These are phyloP conservation scores for Conus canariensis DNA, from an alignment of 2,888 invertebrate species.

Conservation along the genomic window DNA sequence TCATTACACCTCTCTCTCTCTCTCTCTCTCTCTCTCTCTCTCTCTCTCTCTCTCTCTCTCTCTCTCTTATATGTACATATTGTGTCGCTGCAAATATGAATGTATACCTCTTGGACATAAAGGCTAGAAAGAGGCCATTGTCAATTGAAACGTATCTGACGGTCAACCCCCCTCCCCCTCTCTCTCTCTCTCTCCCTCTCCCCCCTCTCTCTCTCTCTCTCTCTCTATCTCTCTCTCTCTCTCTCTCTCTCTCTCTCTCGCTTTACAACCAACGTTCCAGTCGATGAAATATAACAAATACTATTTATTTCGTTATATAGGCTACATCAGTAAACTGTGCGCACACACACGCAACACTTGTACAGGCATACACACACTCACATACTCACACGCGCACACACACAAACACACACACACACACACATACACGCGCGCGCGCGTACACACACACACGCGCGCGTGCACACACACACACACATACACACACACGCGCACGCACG, in stretches of 20 bases:
- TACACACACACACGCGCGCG: background rate
- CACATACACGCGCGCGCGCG: background rate
- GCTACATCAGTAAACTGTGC: background rate
- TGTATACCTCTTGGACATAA: too few species aligned
- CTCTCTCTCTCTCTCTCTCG: too few species aligned
- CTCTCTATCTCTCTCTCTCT: background rate
- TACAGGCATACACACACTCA: background rate
- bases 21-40: background rate
- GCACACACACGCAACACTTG: background rate
- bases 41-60: background rate
- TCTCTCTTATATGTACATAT: background rate
- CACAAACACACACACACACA: constrained; percentile 8
- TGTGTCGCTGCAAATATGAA: too few species aligned
- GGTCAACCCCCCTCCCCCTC: background rate
- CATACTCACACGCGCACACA: background rate
- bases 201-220: background rate
- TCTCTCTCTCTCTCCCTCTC: background rate
- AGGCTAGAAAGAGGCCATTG: too few species aligned
- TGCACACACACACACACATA: background rate
- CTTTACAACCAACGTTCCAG: too few species aligned
- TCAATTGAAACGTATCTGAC: too few species aligned
- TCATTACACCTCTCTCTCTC: background rate
- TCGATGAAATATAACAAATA: too few species aligned
- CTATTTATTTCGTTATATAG: too few species aligned
- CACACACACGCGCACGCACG: background rate